phyloP scores from a whole-genome alignment of 2,888 invertebrate genomes.

The Eremobia ochroleuca region DNA sequence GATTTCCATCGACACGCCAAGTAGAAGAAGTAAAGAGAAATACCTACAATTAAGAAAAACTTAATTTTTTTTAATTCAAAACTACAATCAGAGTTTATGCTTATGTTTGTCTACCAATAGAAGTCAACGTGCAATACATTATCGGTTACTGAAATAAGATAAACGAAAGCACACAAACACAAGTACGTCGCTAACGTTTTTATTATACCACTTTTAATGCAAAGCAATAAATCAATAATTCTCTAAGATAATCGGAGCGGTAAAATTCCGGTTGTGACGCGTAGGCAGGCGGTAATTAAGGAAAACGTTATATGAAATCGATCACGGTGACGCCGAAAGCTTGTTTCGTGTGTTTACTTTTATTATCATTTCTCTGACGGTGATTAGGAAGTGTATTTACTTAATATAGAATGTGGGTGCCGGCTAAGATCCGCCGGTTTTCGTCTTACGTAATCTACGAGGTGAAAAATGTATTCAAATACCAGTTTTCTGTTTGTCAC shows the following conservation, averaged over 20 bases:
- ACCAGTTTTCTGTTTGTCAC: neutral
- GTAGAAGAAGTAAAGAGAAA: no score
- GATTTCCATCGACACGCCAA: no score
- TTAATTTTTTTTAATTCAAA: no score
- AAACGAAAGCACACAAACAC: conserved; percentile 54
- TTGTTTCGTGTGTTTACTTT: conserved; percentile 63
- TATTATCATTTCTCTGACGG: conserved; percentile 52
- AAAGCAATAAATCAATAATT: conserved; percentile 71
- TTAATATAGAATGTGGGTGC: conserved; percentile 7
- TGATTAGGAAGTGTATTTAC: conserved; percentile 45
- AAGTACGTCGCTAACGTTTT: conserved; percentile 61
- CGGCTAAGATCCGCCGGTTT: neutral
- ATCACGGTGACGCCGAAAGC: conserved; percentile 65
- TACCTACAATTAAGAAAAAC: no score
- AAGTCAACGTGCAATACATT: neutral
- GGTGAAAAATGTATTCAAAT: neutral
- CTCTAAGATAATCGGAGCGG: conserved; percentile 69
- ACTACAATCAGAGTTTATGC: neutral
- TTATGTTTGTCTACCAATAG: neutral
- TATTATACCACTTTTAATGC: conserved; percentile 69
- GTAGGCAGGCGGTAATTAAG: conserved; percentile 72
- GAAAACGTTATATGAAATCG: conserved; percentile 70
- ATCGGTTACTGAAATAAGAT: conserved; percentile 39
- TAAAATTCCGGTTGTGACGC: conserved; percentile 70
- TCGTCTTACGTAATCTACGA: neutral